A percentile compares a stretch with the other conserved stretches of the same genome.
Evolutionary conservation across 2,113 vertebrate species (phyloP).

Genomic region (Struthio camelus): DNA sequence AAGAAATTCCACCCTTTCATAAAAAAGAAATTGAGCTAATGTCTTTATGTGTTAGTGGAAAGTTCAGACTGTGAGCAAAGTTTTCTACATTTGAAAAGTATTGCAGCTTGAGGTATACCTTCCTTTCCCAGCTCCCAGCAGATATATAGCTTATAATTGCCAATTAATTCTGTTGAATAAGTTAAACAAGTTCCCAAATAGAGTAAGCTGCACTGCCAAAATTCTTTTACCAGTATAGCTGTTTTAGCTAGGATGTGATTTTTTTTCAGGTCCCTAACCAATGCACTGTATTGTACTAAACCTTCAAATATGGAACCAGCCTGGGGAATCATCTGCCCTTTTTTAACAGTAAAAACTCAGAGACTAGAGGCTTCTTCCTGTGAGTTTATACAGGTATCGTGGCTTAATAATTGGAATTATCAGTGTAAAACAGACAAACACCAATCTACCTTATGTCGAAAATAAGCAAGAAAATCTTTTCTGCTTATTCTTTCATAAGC

Average conservation of each 20-base stretch:
- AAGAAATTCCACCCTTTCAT: background rate
- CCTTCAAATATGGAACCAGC: background rate
- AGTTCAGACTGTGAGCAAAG: background rate
- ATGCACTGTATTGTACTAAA: background rate
- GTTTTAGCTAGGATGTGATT: background rate
- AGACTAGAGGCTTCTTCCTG: background rate
- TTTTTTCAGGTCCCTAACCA: background rate
- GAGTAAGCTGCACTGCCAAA: background rate
- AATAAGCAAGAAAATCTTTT: background rate
- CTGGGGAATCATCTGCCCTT: accelerated
- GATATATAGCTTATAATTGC: background rate
- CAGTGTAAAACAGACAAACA: background rate
- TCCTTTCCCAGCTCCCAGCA: background rate
- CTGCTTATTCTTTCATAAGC: background rate
- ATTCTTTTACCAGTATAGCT: background rate
- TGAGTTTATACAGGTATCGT: background rate
- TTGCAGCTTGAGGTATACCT: background rate
- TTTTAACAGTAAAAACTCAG: background rate
- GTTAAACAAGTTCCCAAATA: background rate
- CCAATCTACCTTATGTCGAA: background rate
- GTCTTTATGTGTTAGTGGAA: background rate
- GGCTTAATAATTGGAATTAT: background rate
- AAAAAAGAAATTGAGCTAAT: background rate
- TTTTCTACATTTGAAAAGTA: background rate
- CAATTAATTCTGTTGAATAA: background rate